phyloP scores from a whole-genome alignment of 2,113 vertebrate species.

The Hemibagrus wyckioides region DNA sequence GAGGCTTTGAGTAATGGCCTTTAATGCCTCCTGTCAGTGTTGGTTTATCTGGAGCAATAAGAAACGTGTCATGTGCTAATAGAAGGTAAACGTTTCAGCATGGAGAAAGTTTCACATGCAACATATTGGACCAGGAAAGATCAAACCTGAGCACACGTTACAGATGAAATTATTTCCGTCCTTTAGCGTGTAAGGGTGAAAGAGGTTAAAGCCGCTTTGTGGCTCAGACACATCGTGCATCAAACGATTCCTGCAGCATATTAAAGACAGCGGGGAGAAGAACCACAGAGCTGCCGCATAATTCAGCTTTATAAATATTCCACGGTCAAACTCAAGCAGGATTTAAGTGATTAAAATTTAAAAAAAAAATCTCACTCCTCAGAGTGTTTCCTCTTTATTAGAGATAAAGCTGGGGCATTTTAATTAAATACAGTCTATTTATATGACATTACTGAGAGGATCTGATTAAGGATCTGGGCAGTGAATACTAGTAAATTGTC shows the following conservation, averaged over 20 bases:
- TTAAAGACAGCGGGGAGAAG: constrained; percentile 14
- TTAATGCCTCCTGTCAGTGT: constrained; percentile 14
- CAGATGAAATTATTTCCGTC: constrained; percentile 18
- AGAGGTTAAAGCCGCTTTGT: constrained; percentile 26
- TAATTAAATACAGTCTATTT: constrained; percentile 54
- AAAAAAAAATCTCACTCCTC: constrained; percentile 5
- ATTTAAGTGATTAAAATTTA: constrained; percentile 49
- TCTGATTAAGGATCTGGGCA: background rate
- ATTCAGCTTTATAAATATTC: constrained; percentile 52
- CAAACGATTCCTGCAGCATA: constrained; percentile 30
- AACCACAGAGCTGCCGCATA: background rate
- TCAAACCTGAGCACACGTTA: background rate
- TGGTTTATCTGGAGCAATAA: background rate
- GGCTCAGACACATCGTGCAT: constrained; percentile 13
- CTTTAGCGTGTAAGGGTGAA: background rate
- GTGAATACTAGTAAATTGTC: background rate
- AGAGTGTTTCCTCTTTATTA: constrained; percentile 45
- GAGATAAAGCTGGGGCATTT: constrained; percentile 20
- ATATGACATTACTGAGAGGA: background rate
- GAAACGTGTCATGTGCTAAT: background rate
- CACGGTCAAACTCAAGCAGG: constrained; percentile 42
- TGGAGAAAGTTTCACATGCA: background rate
- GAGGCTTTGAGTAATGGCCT: constrained; percentile 16
- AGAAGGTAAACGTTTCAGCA: background rate
- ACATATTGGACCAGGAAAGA: background rate